Base-by-base conservation (phyloP, 2,888 invertebrate genomes). In the Patella caerulea region DNA sequence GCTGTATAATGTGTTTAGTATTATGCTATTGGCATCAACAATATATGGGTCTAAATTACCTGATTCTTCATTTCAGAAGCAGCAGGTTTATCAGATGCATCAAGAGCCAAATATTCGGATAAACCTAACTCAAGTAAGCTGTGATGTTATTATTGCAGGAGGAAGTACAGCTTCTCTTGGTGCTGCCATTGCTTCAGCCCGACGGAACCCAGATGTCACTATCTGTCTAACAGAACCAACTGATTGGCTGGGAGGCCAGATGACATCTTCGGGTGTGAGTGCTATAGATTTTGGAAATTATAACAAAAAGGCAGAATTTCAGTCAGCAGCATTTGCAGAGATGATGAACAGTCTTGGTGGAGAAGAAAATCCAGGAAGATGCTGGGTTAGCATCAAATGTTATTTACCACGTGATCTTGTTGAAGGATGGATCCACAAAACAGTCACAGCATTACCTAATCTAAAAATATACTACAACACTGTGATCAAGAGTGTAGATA, bases 231-330 rank as follows among this genome's bases (percentile, higher is more conserved):
- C 81, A 34, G 82, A 82, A 34, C 82, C 82, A 14, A 78, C 81
- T 71, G 81, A 82, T 76, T 82, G 82, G 82, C 72, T 81, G 15
- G 82, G 82, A 29, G 82, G 82, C 24, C 82, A 82, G 54, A 55
- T 81, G 75, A 82, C 82, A 45, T 75, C 81, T 69, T 71, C 78
- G n/a, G 81, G 74, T 14, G 81, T 82, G 7, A 77, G 79, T 70
- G 82, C 81, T 24, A 72, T 81, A 14, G 81, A 82, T 72, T 79
- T 79, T 59, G 82, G 82, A 29, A 15, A 14, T 1, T 75, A 55
- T n/a, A 78, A 82, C 70, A 69, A 75, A 15, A 34, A 79, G 7
- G 69, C 70, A 54, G 53, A 76, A 34, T 81, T 76, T 72, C 78
- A 78, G n/a, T 54, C 81, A n/a, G 17, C 69, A 15, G 76, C 78